Conservation (phyloP, 1,140 invertebrate species). For the Orchestia grillus region DNA sequence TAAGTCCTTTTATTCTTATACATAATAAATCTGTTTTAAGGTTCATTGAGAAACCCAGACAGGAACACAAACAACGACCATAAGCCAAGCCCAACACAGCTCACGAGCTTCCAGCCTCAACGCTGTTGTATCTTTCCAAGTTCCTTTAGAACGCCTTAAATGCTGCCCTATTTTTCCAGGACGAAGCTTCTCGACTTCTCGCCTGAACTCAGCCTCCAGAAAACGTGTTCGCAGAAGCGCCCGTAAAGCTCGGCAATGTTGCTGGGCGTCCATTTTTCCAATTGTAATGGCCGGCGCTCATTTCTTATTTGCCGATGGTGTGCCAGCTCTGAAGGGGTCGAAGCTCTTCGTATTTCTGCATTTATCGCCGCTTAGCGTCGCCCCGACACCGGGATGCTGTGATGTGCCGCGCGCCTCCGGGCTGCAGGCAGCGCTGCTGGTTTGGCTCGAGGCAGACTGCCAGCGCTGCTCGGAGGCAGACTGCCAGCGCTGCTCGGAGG, state of each 20-base stretch:
- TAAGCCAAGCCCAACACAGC: neutral
- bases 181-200: neutral
- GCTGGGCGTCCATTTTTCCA: neutral
- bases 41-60: neutral
- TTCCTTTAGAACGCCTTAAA: neutral
- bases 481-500: no score
- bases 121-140: neutral
- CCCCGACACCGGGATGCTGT: neutral
- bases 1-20: neutral
- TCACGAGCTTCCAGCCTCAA: neutral
- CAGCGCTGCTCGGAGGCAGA: no score
- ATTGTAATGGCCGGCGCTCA: neutral
- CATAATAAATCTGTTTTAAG: neutral
- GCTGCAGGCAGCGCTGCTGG: neutral
- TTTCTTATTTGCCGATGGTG: neutral
- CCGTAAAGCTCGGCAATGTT: neutral
- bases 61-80: neutral
- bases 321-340: neutral
- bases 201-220: neutral
- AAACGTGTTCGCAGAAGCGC: slow-evolving; percentile 5
- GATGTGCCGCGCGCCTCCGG: neutral
- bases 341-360: slow-evolving; percentile 21
- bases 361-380: slow-evolving; percentile 13
- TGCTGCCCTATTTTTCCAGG: neutral
- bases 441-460: no score